Evolutionary conservation across 2,888 invertebrate genomes (phyloP).

Genomic region (Ochropleura plecta): DNA sequence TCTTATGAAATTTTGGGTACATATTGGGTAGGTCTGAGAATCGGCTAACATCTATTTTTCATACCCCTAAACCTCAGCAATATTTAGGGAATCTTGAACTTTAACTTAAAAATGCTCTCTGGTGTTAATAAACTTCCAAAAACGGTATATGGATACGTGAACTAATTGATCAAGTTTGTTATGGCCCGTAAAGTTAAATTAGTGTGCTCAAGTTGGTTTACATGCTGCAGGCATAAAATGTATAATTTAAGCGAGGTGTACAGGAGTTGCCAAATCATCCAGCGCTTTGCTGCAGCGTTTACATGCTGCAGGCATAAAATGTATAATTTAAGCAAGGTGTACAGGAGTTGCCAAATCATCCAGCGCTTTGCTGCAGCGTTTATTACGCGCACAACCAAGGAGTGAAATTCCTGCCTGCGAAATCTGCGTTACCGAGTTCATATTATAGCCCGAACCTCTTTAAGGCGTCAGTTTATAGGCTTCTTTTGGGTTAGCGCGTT

Average conservation of each 20-base stretch:
- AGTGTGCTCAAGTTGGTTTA: slow-evolving; percentile 13
- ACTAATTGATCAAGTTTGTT: slow-evolving; percentile 18
- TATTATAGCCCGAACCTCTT: too few species aligned
- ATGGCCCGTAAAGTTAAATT: slow-evolving; percentile 17
- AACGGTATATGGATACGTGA: background rate
- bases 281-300: too few species aligned
- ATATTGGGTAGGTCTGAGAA: too few species aligned
- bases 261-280: too few species aligned
- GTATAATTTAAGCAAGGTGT: slow-evolving; percentile 9
- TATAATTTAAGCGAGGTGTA: slow-evolving; percentile 10
- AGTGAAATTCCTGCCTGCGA: too few species aligned
- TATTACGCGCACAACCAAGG: too few species aligned
- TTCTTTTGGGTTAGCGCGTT: too few species aligned
- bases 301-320: slow-evolving; percentile 17
- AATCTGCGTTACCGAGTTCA: too few species aligned
- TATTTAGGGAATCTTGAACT: background rate
- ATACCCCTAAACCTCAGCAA: too few species aligned
- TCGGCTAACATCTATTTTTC: too few species aligned
- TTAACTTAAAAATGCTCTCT: background rate
- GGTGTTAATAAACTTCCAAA: slow-evolving; percentile 11
- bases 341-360: slow-evolving; percentile 30
- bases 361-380: background rate
- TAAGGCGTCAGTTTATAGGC: too few species aligned
- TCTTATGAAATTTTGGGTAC: too few species aligned
- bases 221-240: slow-evolving; percentile 18